Conservation (phyloP, 2,888 invertebrate species). For the Hybos culiciformis region DNA sequence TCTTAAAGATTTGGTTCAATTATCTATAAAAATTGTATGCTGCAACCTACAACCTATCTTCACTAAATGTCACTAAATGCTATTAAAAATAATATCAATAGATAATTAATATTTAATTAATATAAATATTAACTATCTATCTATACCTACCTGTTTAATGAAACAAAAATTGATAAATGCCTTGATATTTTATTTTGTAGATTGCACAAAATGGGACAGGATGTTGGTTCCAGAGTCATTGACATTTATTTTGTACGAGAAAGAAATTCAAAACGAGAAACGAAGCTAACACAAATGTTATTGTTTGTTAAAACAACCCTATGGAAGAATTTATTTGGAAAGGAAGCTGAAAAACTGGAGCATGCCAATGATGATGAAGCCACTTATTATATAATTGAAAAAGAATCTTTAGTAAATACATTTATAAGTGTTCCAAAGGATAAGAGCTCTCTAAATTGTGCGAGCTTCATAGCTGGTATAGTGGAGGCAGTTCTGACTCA, state of each 20-base stretch:
- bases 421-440: constrained; percentile 97
- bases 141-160: no score
- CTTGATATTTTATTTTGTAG: constrained; percentile 41
- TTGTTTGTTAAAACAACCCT: constrained; percentile 90
- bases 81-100: no score
- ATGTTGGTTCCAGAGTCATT: constrained; percentile 84
- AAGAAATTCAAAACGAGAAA: constrained; percentile 85
- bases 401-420: constrained; percentile 91
- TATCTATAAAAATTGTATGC: no score
- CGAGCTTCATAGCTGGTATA: constrained; percentile 96
- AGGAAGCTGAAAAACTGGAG: constrained; percentile 96
- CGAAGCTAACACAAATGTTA: constrained; percentile 85
- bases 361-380: constrained; percentile 97
- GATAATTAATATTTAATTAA: no score
- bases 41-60: no score
- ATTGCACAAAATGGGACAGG: constrained; percentile 85
- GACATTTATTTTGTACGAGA: constrained; percentile 92
- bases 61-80: no score
- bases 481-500: constrained; percentile 90
- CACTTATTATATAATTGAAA: constrained; percentile 97
- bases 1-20: no score
- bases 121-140: no score
- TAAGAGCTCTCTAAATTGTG: constrained; percentile 93
- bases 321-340: constrained; percentile 97
- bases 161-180: no score